These are phyloP conservation scores for Chamaetylas fuelleborni DNA, from an alignment of 2,113 vertebrate genomes.

Conservation along the genomic window DNA sequence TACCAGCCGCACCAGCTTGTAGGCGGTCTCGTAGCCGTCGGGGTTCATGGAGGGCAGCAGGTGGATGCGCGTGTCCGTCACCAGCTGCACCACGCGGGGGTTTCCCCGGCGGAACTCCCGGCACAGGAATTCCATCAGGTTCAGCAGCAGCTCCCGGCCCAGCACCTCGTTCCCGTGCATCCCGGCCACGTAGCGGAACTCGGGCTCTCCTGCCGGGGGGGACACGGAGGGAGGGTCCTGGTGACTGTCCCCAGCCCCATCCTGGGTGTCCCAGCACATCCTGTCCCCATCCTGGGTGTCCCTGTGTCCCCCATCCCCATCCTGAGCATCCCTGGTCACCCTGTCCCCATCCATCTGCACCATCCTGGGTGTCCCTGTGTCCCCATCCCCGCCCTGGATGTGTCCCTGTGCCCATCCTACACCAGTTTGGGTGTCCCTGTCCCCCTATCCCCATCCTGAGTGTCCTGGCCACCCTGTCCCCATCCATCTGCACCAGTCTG, in stretches of 20 bases:
- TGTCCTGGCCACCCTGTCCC: neutral
- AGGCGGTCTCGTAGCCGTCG: conserved; percentile 89
- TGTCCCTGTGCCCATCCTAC: too few species aligned
- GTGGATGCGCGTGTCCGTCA: conserved; percentile 87
- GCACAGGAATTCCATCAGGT: conserved; percentile 94
- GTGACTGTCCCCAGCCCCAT: neutral
- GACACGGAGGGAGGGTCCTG: accelerated
- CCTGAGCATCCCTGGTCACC: too few species aligned
- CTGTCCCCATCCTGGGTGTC: neutral
- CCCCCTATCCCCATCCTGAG: too few species aligned
- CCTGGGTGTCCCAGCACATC: too few species aligned
- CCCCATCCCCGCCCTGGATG: too few species aligned
- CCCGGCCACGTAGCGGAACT: conserved; percentile 94
- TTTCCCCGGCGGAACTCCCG: conserved; percentile 82
- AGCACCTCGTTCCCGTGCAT: conserved; percentile 97
- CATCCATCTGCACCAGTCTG: neutral
- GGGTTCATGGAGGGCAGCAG: conserved; percentile 96
- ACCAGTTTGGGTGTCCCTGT: too few species aligned
- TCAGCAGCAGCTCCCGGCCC: conserved; percentile 90
- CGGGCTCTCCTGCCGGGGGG: conserved; percentile 83
- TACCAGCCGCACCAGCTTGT: conserved; percentile 76
- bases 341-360: neutral
- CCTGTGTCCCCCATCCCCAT: neutral
- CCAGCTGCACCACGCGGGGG: conserved; percentile 81
- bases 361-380: too few species aligned